Base-by-base conservation (phyloP, 2,888 invertebrate genomes). In the Monopis laevigella region DNA sequence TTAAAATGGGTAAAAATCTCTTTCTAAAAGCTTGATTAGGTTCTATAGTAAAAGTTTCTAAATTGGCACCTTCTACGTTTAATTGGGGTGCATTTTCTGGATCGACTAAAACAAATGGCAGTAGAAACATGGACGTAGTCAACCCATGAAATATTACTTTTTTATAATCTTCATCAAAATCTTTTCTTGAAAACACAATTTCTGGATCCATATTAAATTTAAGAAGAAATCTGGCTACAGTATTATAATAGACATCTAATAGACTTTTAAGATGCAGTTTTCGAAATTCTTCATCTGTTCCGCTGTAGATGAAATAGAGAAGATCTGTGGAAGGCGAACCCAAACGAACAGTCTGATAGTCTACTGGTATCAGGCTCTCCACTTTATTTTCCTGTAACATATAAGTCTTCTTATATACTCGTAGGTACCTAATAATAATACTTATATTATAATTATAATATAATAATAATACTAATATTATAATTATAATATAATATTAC, bases 81-180 rank as follows among this genome's bases (percentile, higher is more conserved):
- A 63, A 32, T 5, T 51, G 43, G 0, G 71, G 72, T 0, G 67
- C 67, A 2, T 48, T 45, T 1, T 58, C 60, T 0, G 56, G 58
- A n/a, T 70, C 66, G 41, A 67, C 67, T 4, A 61, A 53, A 41
- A 74, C 63, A 4, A 69, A 44, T 0, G 73, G 75, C 10, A 75
- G 54, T 1, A 68, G 6, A 7, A 51, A 48, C 5, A 64, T 50
- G 1, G 60, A 48, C 4, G 63, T 29, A 5, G 54, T 39, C 0
- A 71, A 43, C 0, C 58, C 59, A 34, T 46, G 48, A 0, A 62
- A 58, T 10, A 62, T 40, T 48, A 55, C 50, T 71, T 59, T 48
- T 39, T 62, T 51, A 11, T 65, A 41, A 24, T 71, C 69, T 8
- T 44, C 46, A 3, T 67, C 57, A 36, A 65, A 70, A 28, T 54